Evolutionary conservation across 2,888 invertebrate genomes (phyloP), one percentile per base, ranked within the genome.

Genomic region (Agrilus biguttatus): DNA sequence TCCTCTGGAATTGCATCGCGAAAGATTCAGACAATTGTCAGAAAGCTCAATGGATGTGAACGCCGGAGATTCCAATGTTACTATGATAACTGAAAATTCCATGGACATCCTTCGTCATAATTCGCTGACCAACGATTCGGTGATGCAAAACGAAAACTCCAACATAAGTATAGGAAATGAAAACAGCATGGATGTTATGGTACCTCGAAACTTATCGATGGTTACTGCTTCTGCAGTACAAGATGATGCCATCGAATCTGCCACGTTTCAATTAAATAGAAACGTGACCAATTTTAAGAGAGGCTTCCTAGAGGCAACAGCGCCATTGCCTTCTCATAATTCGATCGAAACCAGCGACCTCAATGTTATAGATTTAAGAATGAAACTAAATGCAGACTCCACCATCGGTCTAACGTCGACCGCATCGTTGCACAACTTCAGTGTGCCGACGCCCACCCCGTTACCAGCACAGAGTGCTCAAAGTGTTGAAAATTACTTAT

Each of bases 291-390:
- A 28, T 10, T 28, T 10, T 28, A 28, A 28, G 28, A 28, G 10
- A 10, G 10, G 28, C 28, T 28, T 28, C 8, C 5, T 28, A 10
- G 28, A 28, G 28, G 10, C 28, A 28, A 8, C 28, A 10, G 2
- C 28, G 2, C 28, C 28, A 8, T 2, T 28, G 10, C 8, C 28
- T 10, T 10, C 28, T 28, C 8, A 28, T 4, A 28, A 28, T 13
- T 33, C 42, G 33, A 37, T 51, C 3, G 39, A 39, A 8, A 68
- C 68, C 38, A 69, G 71, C n/a, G 65, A 66, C 28, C 62, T 73
- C 38, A 68, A 67, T 49, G 78, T 75, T n/a, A 78, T 81, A 45
- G 82, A 81, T 65, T 69, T 81, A 37, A 67, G 80, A 17, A 79
- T 80, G 68, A 83, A 85, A 36, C 74, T 78, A 59, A 54, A 68